phyloP scores from a whole-genome alignment of 1,140 invertebrate genomes.

The Copidosoma floridanum region DNA sequence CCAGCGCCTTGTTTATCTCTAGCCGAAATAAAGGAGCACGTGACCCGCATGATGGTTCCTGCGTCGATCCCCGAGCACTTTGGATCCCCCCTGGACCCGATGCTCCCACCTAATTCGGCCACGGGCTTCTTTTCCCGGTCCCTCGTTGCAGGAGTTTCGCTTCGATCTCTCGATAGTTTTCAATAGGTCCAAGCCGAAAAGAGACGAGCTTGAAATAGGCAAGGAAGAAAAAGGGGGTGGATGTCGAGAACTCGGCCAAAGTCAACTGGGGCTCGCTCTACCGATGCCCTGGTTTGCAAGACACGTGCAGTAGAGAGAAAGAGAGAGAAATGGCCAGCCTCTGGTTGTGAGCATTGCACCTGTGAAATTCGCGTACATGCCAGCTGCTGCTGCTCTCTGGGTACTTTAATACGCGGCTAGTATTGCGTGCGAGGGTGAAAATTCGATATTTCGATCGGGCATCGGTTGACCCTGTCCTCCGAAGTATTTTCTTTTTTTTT shows the following conservation, averaged over 20 bases:
- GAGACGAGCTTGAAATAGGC: not conserved
- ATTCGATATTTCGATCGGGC: no score
- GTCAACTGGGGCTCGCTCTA: slow-evolving; percentile 1
- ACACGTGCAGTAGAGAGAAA: no score
- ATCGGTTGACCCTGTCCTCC: no score
- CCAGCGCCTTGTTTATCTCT: no score
- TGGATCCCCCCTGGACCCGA: no score
- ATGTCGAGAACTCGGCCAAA: slow-evolving; percentile 12
- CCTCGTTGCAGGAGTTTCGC: no score
- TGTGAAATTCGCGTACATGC: not conserved
- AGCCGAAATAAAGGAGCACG: no score
- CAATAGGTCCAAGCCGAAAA: not conserved
- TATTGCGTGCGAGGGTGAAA: not conserved
- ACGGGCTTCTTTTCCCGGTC: not conserved
- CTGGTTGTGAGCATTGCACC: no score
- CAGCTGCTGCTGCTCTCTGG: not conserved
- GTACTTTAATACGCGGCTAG: not conserved
- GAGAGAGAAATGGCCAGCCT: not conserved
- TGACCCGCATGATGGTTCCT: no score
- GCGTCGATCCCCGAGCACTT: no score
- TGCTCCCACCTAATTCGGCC: not conserved
- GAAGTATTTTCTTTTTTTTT: no score
- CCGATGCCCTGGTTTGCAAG: no score
- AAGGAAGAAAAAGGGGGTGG: not conserved
- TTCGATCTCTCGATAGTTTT: not conserved